Conservation (phyloP, 1,140 invertebrate genomes). For the Achroia grisella region DNA sequence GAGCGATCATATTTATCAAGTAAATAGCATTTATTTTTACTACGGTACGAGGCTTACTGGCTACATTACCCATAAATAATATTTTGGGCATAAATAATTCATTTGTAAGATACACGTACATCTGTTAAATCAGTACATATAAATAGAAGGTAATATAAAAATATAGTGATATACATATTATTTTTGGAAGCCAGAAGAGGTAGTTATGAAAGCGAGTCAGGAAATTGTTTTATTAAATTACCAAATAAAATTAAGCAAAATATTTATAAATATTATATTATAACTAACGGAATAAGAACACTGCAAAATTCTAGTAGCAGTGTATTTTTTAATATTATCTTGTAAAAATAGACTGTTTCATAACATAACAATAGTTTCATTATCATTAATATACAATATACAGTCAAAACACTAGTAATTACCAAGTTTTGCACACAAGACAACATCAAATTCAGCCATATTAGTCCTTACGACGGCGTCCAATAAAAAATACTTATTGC, state of each 20-base stretch:
- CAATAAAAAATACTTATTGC: constrained; percentile 68
- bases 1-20: no score
- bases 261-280: no score
- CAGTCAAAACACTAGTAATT: constrained; percentile 34
- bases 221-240: not conserved
- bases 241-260: no score
- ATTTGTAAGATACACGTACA: not conserved
- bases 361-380: no score
- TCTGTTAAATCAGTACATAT: not conserved
- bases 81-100: no score
- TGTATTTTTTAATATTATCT: no score
- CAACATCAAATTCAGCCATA: constrained; percentile 60
- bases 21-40: no score
- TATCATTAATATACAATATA: not conserved
- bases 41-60: no score
- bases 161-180: not conserved
- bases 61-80: no score
- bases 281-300: no score
- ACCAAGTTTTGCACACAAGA: constrained; percentile 60
- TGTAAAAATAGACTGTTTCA: no score
- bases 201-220: constrained; percentile 4
- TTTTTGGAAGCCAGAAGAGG: constrained; percentile 7
- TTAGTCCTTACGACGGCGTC: constrained; percentile 40
- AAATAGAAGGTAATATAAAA: not conserved
- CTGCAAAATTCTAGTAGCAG: no score